phyloP scores from a whole-genome alignment of 2,888 invertebrate species.

The Acronicta psi region DNA sequence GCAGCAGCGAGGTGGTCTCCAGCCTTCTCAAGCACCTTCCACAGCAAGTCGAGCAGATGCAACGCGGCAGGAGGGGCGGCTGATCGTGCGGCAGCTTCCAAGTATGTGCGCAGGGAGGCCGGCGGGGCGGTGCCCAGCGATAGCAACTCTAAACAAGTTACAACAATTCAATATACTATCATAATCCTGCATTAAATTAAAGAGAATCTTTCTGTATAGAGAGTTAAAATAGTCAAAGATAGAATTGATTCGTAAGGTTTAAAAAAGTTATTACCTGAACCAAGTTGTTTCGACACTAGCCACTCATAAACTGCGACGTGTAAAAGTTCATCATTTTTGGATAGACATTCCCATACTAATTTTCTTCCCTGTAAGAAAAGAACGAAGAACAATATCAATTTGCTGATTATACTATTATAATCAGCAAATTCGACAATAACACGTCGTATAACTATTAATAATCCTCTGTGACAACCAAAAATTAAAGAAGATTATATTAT shows the following conservation, averaged over 20 bases:
- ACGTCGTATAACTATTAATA: too few relatives aligned
- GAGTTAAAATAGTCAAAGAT: background rate
- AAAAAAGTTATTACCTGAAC: slow-evolving; percentile 74
- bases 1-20: slow-evolving; percentile 98
- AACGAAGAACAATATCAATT: too few relatives aligned
- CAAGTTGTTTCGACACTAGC: slow-evolving; percentile 94
- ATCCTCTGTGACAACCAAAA: too few relatives aligned
- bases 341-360: slow-evolving; percentile 91
- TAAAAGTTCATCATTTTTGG: slow-evolving; percentile 94
- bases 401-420: too few relatives aligned
- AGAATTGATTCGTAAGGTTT: background rate
- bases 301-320: slow-evolving; percentile 98
- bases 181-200: too few relatives aligned
- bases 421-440: too few relatives aligned
- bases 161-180: background rate
- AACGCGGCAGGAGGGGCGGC: slow-evolving; percentile 90
- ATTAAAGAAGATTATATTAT: too few relatives aligned
- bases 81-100: slow-evolving; percentile 89
- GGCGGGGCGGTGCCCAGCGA: slow-evolving; percentile 90
- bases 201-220: too few relatives aligned
- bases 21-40: slow-evolving; percentile 98
- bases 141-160: slow-evolving; percentile 87
- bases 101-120: slow-evolving; percentile 93
- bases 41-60: slow-evolving; percentile 94
- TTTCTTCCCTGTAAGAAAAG: slow-evolving; percentile 76